A percentile compares a stretch with the other conserved stretches of the same genome.
phyloP scores from a whole-genome alignment of 2,113 vertebrate species.

The human (Homo sapiens) region DNA sequence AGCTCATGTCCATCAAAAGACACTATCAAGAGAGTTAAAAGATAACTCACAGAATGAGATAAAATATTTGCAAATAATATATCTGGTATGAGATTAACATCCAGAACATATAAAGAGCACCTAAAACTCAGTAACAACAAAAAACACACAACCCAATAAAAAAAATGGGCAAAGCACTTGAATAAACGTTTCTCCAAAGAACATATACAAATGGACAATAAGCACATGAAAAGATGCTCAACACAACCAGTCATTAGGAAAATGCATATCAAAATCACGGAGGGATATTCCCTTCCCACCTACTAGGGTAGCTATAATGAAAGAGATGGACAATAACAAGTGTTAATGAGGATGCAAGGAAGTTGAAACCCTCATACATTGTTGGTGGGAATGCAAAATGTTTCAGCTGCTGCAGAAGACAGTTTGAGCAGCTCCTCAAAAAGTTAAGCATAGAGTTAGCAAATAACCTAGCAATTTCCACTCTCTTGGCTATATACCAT shows the following conservation, averaged over 20 bases:
- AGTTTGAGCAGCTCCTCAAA: background rate
- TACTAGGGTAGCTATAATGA: background rate
- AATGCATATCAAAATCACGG: background rate
- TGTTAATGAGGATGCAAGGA: background rate
- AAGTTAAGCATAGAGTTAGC: background rate
- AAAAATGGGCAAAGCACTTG: background rate
- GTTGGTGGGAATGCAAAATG: background rate
- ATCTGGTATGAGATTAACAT: background rate
- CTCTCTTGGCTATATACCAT: background rate
- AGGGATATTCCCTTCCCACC: background rate
- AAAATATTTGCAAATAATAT: background rate
- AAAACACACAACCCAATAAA: background rate
- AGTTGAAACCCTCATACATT: background rate
- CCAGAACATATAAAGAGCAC: background rate
- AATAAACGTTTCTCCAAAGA: background rate
- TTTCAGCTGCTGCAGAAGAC: background rate
- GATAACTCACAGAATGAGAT: background rate
- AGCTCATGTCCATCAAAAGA: background rate
- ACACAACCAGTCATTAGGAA: background rate
- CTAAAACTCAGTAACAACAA: background rate
- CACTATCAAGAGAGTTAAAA: constrained; percentile 20
- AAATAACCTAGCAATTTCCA: background rate
- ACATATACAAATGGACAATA: background rate
- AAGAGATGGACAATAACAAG: background rate
- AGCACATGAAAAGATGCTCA: background rate